Conservation (phyloP, 2,113 vertebrate species). For the Dasyurus viverrinus region DNA sequence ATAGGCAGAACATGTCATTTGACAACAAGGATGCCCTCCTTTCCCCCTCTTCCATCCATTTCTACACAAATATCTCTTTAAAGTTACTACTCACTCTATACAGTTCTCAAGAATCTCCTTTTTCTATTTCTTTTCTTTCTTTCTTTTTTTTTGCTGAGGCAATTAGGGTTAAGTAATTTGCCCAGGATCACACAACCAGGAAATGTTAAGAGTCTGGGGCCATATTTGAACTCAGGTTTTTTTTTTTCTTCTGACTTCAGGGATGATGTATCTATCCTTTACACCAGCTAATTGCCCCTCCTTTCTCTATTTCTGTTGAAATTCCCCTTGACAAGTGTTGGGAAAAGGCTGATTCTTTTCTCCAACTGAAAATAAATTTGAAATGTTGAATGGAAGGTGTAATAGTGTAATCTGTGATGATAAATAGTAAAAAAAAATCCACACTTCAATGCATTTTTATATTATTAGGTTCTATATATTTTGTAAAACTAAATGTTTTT, state of each 20-base stretch:
- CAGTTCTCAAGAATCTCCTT: background rate
- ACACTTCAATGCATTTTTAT: constrained; percentile 15
- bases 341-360: background rate
- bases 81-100: background rate
- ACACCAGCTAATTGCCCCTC: background rate
- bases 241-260: too few relatives aligned
- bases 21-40: background rate
- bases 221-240: too few relatives aligned
- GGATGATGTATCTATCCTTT: too few relatives aligned
- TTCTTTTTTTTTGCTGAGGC: too few relatives aligned
- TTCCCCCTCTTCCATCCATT: background rate
- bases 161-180: too few relatives aligned
- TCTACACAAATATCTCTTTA: background rate
- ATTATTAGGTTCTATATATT: constrained; percentile 18
- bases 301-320: background rate
- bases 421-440: background rate
- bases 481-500: constrained; percentile 60
- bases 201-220: too few relatives aligned
- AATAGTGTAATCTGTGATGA: background rate
- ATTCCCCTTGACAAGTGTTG: background rate
- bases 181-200: too few relatives aligned
- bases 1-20: background rate
- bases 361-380: background rate
- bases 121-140: too few relatives aligned
- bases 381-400: background rate